These are phyloP conservation scores for Megaustenia siamemsis DNA, from an alignment of 2,888 invertebrate genomes.

Conservation along the genomic window DNA sequence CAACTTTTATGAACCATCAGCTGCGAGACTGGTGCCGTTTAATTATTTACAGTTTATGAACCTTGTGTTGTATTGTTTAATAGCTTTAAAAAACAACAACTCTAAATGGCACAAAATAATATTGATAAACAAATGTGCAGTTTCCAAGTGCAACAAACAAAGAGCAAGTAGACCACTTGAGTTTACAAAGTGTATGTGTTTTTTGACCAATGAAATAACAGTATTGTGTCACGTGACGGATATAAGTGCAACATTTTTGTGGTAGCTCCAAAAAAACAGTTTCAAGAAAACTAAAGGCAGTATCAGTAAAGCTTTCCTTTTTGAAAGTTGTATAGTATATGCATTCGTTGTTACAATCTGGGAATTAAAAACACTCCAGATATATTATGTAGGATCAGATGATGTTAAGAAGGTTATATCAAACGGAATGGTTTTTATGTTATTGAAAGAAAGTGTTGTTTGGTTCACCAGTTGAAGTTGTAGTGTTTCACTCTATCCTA, in stretches of 20 bases:
- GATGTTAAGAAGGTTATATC: neutral
- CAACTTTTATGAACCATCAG: neutral
- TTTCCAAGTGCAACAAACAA: conserved; percentile 18
- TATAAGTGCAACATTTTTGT: conserved; percentile 44
- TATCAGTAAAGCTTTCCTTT: no score
- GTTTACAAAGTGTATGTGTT: neutral
- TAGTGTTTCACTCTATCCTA: no score
- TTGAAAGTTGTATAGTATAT: neutral
- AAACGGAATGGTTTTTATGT: no score
- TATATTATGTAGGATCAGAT: neutral
- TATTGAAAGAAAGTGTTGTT: no score
- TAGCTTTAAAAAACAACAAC: no score
- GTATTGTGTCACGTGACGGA: conserved; percentile 61
- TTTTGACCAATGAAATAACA: conserved; percentile 59
- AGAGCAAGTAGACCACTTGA: neutral
- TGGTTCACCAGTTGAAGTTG: no score
- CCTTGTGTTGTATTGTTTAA: neutral
- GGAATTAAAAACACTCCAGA: neutral
- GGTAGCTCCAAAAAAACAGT: neutral
- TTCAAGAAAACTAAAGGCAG: neutral
- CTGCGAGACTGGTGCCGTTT: neutral
- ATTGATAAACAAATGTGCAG: neutral
- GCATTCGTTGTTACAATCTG: neutral
- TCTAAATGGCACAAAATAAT: neutral
- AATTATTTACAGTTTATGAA: neutral